phyloP scores from a whole-genome alignment of 1,140 invertebrate species.

The Camponotus pennsylvanicus region DNA sequence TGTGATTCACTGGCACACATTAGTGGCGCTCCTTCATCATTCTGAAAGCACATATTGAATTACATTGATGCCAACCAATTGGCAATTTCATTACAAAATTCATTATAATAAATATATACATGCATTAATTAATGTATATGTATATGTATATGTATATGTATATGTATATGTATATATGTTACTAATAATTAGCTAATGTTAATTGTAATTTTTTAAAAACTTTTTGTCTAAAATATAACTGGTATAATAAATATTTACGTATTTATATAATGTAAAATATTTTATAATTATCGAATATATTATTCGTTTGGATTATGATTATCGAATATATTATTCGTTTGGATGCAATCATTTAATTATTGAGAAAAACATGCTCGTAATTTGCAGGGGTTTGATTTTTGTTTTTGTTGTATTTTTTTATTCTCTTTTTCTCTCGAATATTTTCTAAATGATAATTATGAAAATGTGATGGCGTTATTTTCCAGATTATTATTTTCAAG shows the following conservation, averaged over 20 bases:
- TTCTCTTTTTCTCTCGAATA: not conserved
- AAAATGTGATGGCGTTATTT: slow-evolving; percentile 48
- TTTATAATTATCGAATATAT: not conserved
- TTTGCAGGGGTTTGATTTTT: not conserved
- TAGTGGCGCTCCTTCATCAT: slow-evolving; percentile 89
- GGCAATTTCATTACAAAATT: not conserved
- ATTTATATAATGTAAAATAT: slow-evolving; percentile 14
- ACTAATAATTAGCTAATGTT: not conserved
- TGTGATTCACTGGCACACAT: slow-evolving; percentile 88
- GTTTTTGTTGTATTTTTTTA: not conserved
- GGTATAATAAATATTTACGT: not conserved
- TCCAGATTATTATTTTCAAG: no score
- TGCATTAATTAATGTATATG: not conserved
- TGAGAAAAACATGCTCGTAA: not conserved
- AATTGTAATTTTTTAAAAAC: slow-evolving; percentile 13
- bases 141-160: not conserved
- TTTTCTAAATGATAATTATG: slow-evolving; percentile 23
- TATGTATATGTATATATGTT: not conserved
- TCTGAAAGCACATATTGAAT: slow-evolving; percentile 83
- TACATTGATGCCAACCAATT: not conserved
- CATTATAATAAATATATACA: not conserved
- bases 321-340: not conserved
- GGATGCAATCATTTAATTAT: not conserved
- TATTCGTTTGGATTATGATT: not conserved
- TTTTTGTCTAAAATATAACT: not conserved